These are phyloP conservation scores for Trigoniulus corallinus DNA, from an alignment of 1,140 invertebrate species.

Conservation along the genomic window DNA sequence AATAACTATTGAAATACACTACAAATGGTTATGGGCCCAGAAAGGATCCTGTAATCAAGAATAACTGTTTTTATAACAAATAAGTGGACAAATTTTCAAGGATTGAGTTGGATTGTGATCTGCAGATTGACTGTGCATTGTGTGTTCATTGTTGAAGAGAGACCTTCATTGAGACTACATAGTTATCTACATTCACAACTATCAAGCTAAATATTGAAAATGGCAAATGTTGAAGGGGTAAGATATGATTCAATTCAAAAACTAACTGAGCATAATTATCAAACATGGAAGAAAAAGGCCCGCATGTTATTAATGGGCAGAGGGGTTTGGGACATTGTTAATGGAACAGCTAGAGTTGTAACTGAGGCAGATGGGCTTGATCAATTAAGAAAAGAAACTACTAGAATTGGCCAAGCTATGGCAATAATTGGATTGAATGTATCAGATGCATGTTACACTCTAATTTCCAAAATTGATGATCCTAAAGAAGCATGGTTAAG, in stretches of 20 bases:
- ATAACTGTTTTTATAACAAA: not conserved
- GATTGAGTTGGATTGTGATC: not conserved
- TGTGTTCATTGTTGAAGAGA: not conserved
- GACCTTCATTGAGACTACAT: not conserved
- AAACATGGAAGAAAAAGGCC: not conserved
- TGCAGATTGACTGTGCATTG: not conserved
- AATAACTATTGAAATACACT: too few species aligned
- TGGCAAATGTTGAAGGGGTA: not conserved
- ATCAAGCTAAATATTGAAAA: not conserved
- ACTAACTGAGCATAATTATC: not conserved
- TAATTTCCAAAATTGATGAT: not conserved
- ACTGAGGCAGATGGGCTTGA: not conserved
- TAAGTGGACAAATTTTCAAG: not conserved
- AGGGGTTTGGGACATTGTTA: slow-evolving; percentile 1
- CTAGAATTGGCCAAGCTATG: not conserved
- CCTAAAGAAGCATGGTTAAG: not conserved
- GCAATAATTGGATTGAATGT: not conserved
- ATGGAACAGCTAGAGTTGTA: not conserved
- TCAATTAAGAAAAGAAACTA: not conserved
- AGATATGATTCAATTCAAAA: not conserved
- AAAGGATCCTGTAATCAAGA: not conserved
- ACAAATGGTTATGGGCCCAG: too few species aligned
- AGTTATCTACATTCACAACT: not conserved
- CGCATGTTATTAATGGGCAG: not conserved
- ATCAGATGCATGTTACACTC: not conserved